Evolutionary conservation across 1,140 invertebrate species (phyloP).

Genomic region (Achroia grisella): DNA sequence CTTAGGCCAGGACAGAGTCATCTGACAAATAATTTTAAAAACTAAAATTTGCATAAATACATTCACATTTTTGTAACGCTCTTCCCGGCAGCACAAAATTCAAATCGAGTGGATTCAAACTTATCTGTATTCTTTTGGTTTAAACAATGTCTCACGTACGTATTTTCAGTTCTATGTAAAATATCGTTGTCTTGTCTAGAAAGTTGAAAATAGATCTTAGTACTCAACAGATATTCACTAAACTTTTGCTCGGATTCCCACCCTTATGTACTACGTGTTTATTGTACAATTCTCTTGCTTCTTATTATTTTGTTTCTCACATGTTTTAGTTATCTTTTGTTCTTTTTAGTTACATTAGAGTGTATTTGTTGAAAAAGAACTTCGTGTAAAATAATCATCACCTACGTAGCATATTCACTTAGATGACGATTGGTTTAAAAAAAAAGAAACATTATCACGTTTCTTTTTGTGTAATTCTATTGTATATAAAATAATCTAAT

Average conservation of each 20-base stretch:
- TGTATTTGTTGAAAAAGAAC: no score
- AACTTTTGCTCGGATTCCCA: neutral
- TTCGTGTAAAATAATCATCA: no score
- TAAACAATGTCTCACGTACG: constrained; percentile 1
- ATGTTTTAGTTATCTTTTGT: neutral
- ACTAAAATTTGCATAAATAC: no score
- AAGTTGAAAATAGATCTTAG: neutral
- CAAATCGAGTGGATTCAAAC: neutral
- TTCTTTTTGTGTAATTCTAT: no score
- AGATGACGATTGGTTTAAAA: no score
- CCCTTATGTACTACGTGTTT: neutral
- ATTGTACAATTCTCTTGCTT: neutral
- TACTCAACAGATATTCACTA: neutral
- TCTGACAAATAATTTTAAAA: no score
- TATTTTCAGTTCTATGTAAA: constrained; percentile 2
- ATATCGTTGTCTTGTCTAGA: neutral
- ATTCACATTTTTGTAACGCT: no score
- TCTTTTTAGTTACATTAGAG: neutral
- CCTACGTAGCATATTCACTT: no score
- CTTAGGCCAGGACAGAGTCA: no score
- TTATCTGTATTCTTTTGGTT: neutral
- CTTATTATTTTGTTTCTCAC: neutral
- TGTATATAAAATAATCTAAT: no score
- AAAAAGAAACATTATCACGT: no score
- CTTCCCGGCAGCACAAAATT: neutral